phyloP scores from a whole-genome alignment of 2,797 vertebrate genomes.

The Lophius americanus region DNA sequence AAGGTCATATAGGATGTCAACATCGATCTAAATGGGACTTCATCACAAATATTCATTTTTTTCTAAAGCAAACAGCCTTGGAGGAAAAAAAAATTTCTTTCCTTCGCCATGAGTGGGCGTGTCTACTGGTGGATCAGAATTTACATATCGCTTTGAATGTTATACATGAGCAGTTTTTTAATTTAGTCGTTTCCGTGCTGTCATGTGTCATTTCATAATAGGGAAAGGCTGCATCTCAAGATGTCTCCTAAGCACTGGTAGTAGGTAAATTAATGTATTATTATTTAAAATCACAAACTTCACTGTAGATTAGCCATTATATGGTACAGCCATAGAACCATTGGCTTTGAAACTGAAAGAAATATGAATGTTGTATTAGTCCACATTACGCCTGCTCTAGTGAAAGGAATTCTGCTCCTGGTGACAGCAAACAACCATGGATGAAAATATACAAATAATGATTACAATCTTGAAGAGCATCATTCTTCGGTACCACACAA shows the following conservation, averaged over 20 bases:
- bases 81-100: conserved; percentile 15
- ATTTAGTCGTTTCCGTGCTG: background rate
- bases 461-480: conserved; percentile 36
- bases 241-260: background rate
- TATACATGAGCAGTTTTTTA: background rate
- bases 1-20: background rate
- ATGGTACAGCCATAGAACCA: background rate
- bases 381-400: no score
- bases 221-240: background rate
- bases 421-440: conserved; percentile 20
- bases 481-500: conserved; percentile 30
- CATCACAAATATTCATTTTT: background rate
- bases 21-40: conserved; percentile 1
- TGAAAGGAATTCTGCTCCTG: background rate
- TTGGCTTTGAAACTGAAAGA: background rate
- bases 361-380: background rate
- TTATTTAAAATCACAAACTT: background rate
- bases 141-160: background rate
- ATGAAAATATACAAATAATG: conserved; percentile 40
- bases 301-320: background rate
- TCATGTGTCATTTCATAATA: background rate
- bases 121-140: background rate
- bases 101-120: conserved; percentile 23
- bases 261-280: background rate
- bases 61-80: background rate